Conservation (phyloP, 2,113 vertebrate species). For the Engraulis encrasicolus region DNA sequence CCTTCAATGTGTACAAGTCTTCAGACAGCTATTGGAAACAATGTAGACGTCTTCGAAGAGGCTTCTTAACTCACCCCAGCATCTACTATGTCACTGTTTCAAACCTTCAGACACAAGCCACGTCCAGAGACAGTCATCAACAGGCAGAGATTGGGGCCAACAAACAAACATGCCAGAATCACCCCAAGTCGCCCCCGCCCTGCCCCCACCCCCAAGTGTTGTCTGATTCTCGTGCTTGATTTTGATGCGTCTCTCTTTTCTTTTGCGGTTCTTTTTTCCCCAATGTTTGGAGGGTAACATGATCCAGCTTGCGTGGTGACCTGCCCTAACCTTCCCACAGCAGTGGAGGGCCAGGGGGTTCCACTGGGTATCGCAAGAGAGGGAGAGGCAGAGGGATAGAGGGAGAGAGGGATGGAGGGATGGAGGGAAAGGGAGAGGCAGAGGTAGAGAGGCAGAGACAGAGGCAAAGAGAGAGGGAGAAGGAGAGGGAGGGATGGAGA, state of each 20-base stretch:
- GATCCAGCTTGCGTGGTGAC: conserved; percentile 75
- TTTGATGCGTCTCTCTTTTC: not conserved
- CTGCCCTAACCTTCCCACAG: conserved; percentile 71
- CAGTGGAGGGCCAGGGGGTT: conserved; percentile 64
- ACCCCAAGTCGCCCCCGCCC: not conserved
- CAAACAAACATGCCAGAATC: not conserved
- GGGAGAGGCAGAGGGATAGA: conserved; percentile 70
- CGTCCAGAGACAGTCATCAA: not conserved
- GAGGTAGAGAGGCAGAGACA: conserved; percentile 74
- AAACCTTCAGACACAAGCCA: not conserved
- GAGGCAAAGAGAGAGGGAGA: conserved; percentile 66
- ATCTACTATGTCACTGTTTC: not conserved
- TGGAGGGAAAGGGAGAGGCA: conserved; percentile 77
- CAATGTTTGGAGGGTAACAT: conserved; percentile 68
- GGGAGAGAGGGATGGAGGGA: conserved; percentile 55
- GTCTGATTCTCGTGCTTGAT: not conserved
- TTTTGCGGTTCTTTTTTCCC: too few species aligned
- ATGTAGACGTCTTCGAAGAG: not conserved
- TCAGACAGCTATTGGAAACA: not conserved
- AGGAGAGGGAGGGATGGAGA: conserved; percentile 76
- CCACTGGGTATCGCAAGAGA: conserved; percentile 75
- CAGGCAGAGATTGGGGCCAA: not conserved
- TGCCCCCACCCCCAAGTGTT: too few species aligned
- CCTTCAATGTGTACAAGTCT: not conserved
- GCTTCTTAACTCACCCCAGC: not conserved